These are phyloP conservation scores for Pseudochirops cupreus DNA, from an alignment of 2,797 vertebrate genomes.

Conservation along the genomic window DNA sequence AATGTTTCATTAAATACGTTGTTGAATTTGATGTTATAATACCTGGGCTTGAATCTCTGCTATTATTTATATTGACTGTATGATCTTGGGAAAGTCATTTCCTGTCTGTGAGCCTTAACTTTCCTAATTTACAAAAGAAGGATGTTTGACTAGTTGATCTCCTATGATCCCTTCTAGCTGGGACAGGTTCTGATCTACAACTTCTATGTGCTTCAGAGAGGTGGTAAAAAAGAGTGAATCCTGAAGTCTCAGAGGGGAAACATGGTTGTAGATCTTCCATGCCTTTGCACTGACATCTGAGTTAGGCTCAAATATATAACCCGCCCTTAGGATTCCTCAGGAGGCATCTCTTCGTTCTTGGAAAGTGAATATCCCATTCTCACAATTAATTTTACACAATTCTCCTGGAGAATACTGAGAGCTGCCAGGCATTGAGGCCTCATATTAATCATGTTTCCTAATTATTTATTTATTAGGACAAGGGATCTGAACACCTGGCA, in stretches of 20 bases:
- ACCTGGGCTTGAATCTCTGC: background rate
- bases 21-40: background rate
- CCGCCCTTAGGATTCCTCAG: background rate
- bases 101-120: background rate
- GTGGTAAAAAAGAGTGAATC: background rate
- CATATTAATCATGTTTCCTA: constrained; percentile 83
- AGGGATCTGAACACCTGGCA: constrained; percentile 83
- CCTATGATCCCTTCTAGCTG: background rate
- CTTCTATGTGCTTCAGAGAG: background rate
- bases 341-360: constrained; percentile 39
- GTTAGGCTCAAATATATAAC: background rate
- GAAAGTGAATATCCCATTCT: constrained; percentile 14
- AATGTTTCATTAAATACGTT: background rate
- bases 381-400: constrained; percentile 53
- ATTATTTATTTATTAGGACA: constrained; percentile 87
- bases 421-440: constrained; percentile 63
- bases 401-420: constrained; percentile 68
- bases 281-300: background rate
- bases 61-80: background rate
- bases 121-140: background rate
- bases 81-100: background rate
- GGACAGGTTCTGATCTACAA: background rate
- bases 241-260: background rate
- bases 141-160: background rate
- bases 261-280: background rate